Percentiles rank a stretch among this genome's conserved stretches.
Conservation (phyloP, 1,140 invertebrate genomes). For the Calliopsis andreniformis region DNA sequence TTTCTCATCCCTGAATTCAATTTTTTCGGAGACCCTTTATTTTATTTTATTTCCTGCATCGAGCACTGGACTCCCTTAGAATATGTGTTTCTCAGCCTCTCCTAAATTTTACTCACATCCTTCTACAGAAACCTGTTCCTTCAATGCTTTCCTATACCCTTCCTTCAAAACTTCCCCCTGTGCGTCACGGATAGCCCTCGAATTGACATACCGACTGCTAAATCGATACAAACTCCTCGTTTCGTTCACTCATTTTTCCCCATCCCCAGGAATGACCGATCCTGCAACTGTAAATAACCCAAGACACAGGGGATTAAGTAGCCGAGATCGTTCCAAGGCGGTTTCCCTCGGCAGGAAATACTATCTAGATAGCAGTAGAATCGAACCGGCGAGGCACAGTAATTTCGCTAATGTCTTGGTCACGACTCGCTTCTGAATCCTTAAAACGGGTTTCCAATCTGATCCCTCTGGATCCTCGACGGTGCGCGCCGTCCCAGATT, state of each 20-base stretch:
- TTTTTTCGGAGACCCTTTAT: too few species aligned
- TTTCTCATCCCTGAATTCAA: too few species aligned
- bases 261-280: neutral
- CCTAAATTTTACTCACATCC: too few species aligned
- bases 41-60: too few species aligned
- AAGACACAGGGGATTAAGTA: conserved; percentile 33
- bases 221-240: too few species aligned
- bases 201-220: too few species aligned
- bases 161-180: too few species aligned
- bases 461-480: conserved; percentile 38
- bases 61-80: too few species aligned
- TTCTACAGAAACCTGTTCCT: too few species aligned
- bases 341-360: conserved; percentile 40
- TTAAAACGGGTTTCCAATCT: conserved; percentile 50
- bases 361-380: conserved; percentile 41
- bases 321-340: neutral
- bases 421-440: conserved; percentile 52
- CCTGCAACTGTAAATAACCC: conserved; percentile 19
- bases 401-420: conserved; percentile 51
- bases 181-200: too few species aligned
- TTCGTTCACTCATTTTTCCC: conserved; percentile 11
- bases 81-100: too few species aligned
- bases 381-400: conserved; percentile 25
- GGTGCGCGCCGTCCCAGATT: conserved; percentile 42
- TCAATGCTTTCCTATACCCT: too few species aligned